Evolutionary conservation across 2,888 invertebrate genomes (phyloP).

Genomic region (Mermis nigrescens): DNA sequence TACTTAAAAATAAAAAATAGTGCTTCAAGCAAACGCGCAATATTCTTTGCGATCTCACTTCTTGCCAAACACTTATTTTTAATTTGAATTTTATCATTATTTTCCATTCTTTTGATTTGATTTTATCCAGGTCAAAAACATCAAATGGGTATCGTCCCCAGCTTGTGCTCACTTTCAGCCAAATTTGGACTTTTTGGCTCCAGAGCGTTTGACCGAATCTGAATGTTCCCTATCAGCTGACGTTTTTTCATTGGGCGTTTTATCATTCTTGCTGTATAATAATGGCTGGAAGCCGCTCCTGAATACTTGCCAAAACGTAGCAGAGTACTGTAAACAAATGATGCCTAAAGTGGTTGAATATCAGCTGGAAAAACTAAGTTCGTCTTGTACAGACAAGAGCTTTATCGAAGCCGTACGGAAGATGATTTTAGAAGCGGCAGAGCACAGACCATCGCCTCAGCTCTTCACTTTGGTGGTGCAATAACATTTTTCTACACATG

Average conservation of each 20-base stretch:
- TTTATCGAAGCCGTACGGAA: not conserved
- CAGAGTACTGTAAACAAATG: not conserved
- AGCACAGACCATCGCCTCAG: not conserved
- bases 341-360: not conserved
- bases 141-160: no score
- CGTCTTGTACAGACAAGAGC: not conserved
- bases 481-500: not conserved
- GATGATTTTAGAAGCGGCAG: not conserved
- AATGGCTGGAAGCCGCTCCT: not conserved
- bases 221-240: conserved; percentile 58
- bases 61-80: no score
- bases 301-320: not conserved
- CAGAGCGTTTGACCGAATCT: conserved; percentile 61
- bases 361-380: not conserved
- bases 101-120: no score
- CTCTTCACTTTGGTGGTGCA: not conserved
- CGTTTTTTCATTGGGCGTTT: conserved; percentile 86
- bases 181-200: conserved; percentile 76
- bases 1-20: no score
- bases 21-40: no score
- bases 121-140: no score
- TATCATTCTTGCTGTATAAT: conserved; percentile 64
- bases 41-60: no score
- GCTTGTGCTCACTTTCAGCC: no score
- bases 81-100: no score